These are phyloP conservation scores for Puntigrus tetrazona DNA, from an alignment of 2,113 vertebrate species.

Conservation along the genomic window DNA sequence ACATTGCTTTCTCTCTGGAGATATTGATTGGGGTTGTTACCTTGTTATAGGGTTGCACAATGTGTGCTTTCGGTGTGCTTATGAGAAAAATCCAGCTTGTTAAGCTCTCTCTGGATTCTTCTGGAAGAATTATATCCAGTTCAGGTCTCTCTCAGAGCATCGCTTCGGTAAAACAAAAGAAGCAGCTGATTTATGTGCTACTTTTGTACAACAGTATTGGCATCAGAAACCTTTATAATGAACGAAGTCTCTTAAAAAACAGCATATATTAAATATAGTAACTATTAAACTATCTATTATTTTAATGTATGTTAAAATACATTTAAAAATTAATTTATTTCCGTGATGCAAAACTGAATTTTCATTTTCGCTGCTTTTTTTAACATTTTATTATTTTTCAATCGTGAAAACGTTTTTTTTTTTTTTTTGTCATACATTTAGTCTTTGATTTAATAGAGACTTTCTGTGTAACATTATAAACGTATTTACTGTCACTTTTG, in stretches of 20 bases:
- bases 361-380: too few species aligned
- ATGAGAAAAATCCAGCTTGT: neutral
- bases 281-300: too few species aligned
- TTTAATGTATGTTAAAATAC: neutral
- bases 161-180: neutral
- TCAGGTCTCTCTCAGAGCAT: neutral
- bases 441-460: neutral
- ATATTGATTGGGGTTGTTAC: constrained; percentile 1
- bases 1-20: neutral
- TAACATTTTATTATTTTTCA: too few species aligned
- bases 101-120: neutral
- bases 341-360: neutral
- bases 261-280: too few species aligned
- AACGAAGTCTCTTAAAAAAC: neutral
- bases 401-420: neutral
- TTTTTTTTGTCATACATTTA: neutral
- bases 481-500: too few species aligned
- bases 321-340: neutral
- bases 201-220: neutral
- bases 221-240: neutral
- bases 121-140: neutral
- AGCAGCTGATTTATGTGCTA: neutral
- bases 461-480: neutral
- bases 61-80: neutral
- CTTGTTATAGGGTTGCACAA: neutral